Base-by-base conservation (phyloP, 2,797 vertebrate species). In the Tenualosa ilisha region DNA sequence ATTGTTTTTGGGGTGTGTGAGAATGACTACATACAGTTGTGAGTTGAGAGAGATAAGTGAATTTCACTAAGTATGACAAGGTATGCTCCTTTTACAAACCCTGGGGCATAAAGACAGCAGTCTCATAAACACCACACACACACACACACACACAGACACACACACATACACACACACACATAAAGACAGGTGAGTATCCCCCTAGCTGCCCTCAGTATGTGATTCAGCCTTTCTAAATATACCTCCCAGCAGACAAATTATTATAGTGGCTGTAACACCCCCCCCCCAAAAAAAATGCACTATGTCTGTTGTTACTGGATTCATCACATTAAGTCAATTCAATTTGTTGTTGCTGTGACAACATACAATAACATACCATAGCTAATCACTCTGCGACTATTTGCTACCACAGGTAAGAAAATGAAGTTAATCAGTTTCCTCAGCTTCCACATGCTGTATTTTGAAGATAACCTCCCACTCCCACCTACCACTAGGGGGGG, bases 141-240 rank as follows among this genome's bases (percentile, higher is more conserved):
- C 53, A 56, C 82, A 59, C 50, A 56, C 53, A 82, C 51, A 56
- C 82, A 82, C n/a, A 82, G 65, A 84, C 82, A 59, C 0, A 3
- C 31, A 59, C 53, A 56, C 82, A 59, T n/a, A 56, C 53, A 82
- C 51, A 56, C 82, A 82, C n/a, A 82, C 20, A 6, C 15, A 26
- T 59, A 26, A 86, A 84, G 20, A 17, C 68, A 75, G 68, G 68
- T 40, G 68, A 40, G 37, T 43, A 6, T 40, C 68, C 9, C 68
- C 12, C 68, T 75, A 31, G 12, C 13, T 3, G 26, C 46, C 61
- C 31, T 68, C 24, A 68, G 8, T 68, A 37, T 31, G 11, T 37
- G 65, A 68, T 37, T 68, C 65, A 31, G 65, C 13, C 31, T 63
- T 7, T 24, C 22, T 24, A 24, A 63, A 63, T 68, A 37, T 68